Base-by-base conservation (phyloP, 2,888 invertebrate species). In the Helobdella robusta region DNA sequence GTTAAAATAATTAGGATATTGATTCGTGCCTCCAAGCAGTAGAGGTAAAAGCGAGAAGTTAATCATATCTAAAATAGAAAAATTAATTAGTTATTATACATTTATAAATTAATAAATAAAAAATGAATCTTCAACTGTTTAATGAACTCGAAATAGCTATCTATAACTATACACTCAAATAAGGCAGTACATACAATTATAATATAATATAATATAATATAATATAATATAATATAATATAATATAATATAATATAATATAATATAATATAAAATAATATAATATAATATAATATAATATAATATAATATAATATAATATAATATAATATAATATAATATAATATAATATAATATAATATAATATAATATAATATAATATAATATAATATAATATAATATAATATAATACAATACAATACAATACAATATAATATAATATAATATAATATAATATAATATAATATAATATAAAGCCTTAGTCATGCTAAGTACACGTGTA, bases 151-250 rank as follows among this genome's bases (percentile, higher is more conserved):
- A n/a, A n/a, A n/a, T n/a, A n/a, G n/a, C n/a, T n/a, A n/a, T n/a
- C n/a, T n/a, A n/a, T n/a, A n/a, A n/a, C n/a, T n/a, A n/a, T n/a
- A n/a, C n/a, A n/a, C n/a, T n/a, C n/a, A n/a, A n/a, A 40, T 40
- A 40, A 40, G 11, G n/a, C n/a, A 40, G n/a, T 40, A 40, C n/a
- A 40, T 15, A 15, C 11, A 15, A 40, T 15, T 40, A 40, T 40
- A 40, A 40, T 40, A 40, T 40, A 40, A 40, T 40, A 40, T 40
- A 40, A 40, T 40, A 40, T 40, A 40, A 40, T 40, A 40, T 40
- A 40, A 40, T 40, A 40, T 40, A 40, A 40, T 40, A 40, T 40
- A 40, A 40, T 40, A 40, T 40, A 40, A 40, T 40, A 40, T 40
- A 40, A 40, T 40, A 40, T 40, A 40, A 40, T 40, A 40, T 40